A percentile compares a stretch with the other conserved stretches of the same genome.
These are phyloP conservation scores for Fregetta grallaria DNA, from an alignment of 2,113 vertebrate species.

Conservation along the genomic window DNA sequence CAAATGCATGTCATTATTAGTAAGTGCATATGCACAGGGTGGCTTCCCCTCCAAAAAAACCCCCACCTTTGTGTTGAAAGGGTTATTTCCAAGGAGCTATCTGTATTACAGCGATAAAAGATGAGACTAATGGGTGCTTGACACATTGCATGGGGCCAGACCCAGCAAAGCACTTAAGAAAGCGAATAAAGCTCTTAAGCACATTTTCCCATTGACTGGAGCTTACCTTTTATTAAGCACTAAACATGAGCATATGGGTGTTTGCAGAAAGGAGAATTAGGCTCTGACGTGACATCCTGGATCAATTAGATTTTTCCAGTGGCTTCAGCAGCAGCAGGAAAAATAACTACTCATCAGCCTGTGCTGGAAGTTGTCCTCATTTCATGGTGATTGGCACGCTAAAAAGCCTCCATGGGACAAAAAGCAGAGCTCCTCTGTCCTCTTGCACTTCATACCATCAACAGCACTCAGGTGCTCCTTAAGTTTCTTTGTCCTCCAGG, in stretches of 20 bases:
- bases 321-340: slow-evolving; percentile 1
- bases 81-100: background rate
- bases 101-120: background rate
- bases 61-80: background rate
- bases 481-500: background rate
- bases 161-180: slow-evolving; percentile 21
- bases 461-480: background rate
- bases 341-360: background rate
- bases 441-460: background rate
- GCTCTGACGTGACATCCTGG: slow-evolving; percentile 25
- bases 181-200: slow-evolving; percentile 46
- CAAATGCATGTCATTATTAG: background rate
- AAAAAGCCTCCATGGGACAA: background rate
- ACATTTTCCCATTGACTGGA: slow-evolving; percentile 48
- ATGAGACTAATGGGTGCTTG: slow-evolving; percentile 1
- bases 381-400: background rate
- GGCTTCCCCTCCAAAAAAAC: background rate
- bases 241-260: background rate
- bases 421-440: background rate
- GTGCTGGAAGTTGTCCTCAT: background rate
- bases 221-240: slow-evolving; percentile 43
- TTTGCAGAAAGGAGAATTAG: slow-evolving; percentile 18
- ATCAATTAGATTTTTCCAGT: slow-evolving; percentile 52
- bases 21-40: background rate
- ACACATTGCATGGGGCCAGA: background rate